Evolutionary conservation across 2,797 vertebrate genomes (phyloP), one percentile per base, ranked within the genome.

Genomic region (Rhinoraja longicauda): DNA sequence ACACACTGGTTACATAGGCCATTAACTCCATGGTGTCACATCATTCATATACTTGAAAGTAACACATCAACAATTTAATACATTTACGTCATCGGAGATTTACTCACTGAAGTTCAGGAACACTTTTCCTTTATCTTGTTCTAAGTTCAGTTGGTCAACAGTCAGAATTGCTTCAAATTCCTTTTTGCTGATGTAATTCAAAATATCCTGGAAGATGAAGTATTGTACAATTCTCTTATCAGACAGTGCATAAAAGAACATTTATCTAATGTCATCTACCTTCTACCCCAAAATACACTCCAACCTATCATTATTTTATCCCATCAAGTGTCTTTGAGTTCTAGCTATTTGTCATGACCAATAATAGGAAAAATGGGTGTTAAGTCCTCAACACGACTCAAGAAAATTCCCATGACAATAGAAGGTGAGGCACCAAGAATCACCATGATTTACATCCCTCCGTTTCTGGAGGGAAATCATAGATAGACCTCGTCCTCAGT

Each of bases 21-120:
- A 62, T 29, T 84, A 15, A 53, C 21, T 17, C 78, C 36, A 45
- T 9, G 6, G 39, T 19, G 79, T 17, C 64, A 12, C 67, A 21
- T 26, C 10, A 7, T 26, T 59, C 15, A n/a, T 1, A 53, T 59
- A n/a, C 64, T 67, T 67, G 19, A 88, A 57, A 67, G 36, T 12
- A 67, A 32, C 59, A 36, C 1, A 73, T 59, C 19, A 9, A 19
- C 17, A 36, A 67, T 0, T 57, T 67, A 64, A 67, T 36, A 67
- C 59, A 36, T 88, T 67, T 67, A 24, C 32, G 64, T 88, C 57
- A 36, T 67, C 26, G 39, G 39, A 53, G 45, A 36, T 79, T 93
- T 93, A 94, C 97, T 96, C 94, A 98, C 97, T 97, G 94, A 97
- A 98, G 94, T 96, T 96, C 90, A 97, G 96, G 94, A 97, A 97